Conservation (phyloP, 2,113 vertebrate genomes). For the Forbesichthys papilliferus region DNA sequence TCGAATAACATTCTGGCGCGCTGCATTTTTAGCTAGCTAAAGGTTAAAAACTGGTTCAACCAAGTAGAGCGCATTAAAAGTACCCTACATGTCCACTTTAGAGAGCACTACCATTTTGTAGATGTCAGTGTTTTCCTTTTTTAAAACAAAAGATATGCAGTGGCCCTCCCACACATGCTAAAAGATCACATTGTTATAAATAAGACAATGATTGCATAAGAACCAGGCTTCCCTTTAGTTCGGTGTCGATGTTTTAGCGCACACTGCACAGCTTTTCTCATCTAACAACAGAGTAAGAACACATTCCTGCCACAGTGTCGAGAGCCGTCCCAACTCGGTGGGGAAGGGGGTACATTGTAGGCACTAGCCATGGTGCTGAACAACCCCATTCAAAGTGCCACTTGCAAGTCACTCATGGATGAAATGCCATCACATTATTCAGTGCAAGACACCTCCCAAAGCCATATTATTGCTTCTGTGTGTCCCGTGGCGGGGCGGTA, state of each 20-base stretch:
- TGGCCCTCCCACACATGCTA: conserved; percentile 19
- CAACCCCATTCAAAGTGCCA: not conserved
- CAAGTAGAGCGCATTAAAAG: conserved; percentile 16
- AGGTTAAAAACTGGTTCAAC: conserved; percentile 18
- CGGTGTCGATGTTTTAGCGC: too few species aligned
- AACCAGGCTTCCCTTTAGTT: too few species aligned
- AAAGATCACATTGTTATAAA: conserved; percentile 9
- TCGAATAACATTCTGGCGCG: conserved; percentile 40
- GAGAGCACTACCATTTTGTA: conserved; percentile 3
- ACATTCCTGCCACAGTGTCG: too few species aligned
- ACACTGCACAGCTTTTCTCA: too few species aligned
- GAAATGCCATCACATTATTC: conserved; percentile 29
- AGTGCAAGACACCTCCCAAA: conserved; percentile 11
- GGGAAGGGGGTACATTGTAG: too few species aligned
- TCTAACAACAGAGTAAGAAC: too few species aligned
- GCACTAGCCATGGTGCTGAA: not conserved
- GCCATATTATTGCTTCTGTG: not conserved
- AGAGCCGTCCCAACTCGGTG: too few species aligned
- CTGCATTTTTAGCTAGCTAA: conserved; percentile 27
- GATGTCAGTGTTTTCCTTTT: not conserved
- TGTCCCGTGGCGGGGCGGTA: not conserved
- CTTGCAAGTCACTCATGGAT: conserved; percentile 6
- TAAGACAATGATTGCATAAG: not conserved
- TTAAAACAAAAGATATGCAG: not conserved
- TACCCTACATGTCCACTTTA: conserved; percentile 18